phyloP scores from a whole-genome alignment of 2,888 invertebrate genomes.

The Pristionchus exspectatus region DNA sequence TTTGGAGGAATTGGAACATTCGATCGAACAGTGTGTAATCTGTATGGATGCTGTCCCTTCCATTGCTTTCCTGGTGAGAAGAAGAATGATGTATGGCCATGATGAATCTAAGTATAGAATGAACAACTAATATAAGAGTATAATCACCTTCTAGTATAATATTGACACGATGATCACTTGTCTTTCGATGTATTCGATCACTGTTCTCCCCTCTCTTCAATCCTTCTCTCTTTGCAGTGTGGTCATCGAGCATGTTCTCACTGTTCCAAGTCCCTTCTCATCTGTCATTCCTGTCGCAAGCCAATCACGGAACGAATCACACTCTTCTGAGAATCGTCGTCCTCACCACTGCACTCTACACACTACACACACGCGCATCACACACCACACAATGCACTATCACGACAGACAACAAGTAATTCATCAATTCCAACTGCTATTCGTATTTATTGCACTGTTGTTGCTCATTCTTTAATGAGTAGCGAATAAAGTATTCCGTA shows the following conservation, averaged over 20 bases:
- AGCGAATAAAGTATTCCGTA: not conserved
- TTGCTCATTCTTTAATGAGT: not conserved
- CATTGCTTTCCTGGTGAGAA: slow-evolving; percentile 45
- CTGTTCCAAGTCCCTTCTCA: slow-evolving; percentile 36
- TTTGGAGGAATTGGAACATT: slow-evolving; percentile 54
- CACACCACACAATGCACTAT: slow-evolving; percentile 6
- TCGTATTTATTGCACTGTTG: slow-evolving; percentile 8
- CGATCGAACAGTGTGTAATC: slow-evolving; percentile 52
- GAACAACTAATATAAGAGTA: not conserved
- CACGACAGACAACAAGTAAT: slow-evolving; percentile 40
- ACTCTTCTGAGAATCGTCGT: slow-evolving; percentile 52
- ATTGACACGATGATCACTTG: too few species aligned
- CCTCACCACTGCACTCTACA: not conserved
- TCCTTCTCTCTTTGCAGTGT: slow-evolving; percentile 39
- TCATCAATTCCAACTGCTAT: slow-evolving; percentile 23
- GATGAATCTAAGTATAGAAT: not conserved
- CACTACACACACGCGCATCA: not conserved
- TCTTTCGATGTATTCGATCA: not conserved
- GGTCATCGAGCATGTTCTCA: slow-evolving; percentile 53
- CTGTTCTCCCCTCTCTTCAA: not conserved
- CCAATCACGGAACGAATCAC: slow-evolving; percentile 44
- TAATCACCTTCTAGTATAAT: not conserved
- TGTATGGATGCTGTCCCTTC: slow-evolving; percentile 53
- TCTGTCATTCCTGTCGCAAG: slow-evolving; percentile 54
- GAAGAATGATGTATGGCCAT: not conserved